Evolutionary conservation across 2,797 vertebrate species (phyloP).

Genomic region (Zalophus californianus): DNA sequence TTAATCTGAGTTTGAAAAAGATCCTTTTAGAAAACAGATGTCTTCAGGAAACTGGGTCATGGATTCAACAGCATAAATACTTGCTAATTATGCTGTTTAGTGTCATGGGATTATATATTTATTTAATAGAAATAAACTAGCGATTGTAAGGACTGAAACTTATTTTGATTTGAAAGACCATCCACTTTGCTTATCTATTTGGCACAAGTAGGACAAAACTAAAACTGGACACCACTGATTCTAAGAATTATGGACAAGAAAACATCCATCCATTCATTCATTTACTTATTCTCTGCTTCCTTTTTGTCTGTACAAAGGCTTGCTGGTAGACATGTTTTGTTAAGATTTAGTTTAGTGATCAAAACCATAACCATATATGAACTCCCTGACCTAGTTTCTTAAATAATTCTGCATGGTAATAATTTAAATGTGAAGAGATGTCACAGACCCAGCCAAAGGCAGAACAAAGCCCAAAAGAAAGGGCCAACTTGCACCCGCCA

Average conservation of each 20-base stretch:
- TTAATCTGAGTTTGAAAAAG: constrained; percentile 63
- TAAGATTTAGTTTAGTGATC: constrained; percentile 42
- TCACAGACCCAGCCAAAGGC: not conserved
- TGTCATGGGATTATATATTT: constrained; percentile 43
- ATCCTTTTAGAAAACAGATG: constrained; percentile 74
- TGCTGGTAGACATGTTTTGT: not conserved
- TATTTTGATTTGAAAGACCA: constrained; percentile 1
- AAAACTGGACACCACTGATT: not conserved
- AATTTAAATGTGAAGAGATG: constrained; percentile 50
- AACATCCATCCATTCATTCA: not conserved
- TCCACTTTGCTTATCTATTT: constrained; percentile 6
- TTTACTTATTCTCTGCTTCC: not conserved
- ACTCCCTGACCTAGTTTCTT: not conserved
- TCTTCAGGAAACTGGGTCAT: constrained; percentile 77
- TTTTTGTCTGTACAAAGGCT: not conserved
- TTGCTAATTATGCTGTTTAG: constrained; percentile 51
- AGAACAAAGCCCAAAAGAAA: constrained; percentile 13
- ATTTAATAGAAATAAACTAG: constrained; percentile 60
- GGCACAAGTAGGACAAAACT: not conserved
- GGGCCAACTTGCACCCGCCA: not conserved
- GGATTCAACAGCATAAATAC: constrained; percentile 61
- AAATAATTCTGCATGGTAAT: constrained; percentile 9
- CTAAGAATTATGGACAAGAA: not conserved
- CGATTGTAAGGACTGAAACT: not conserved
- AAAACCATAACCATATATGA: not conserved